These are phyloP conservation scores for Leontocebus nigricollis DNA, from an alignment of 2,797 vertebrate genomes.

Conservation along the genomic window DNA sequence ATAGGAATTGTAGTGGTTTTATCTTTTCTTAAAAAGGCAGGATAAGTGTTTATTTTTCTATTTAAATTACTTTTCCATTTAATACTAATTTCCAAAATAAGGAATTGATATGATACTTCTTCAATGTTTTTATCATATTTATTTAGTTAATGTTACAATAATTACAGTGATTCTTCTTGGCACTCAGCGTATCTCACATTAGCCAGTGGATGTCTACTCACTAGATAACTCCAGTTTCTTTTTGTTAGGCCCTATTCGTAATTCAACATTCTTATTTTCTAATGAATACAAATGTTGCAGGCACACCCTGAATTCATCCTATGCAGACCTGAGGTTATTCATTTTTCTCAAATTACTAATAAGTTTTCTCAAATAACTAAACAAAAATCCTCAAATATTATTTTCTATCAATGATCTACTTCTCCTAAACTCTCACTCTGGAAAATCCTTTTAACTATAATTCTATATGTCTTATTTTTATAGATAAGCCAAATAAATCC, in stretches of 20 bases:
- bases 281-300: background rate
- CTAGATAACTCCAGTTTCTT: background rate
- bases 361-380: background rate
- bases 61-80: background rate
- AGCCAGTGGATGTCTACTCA: background rate
- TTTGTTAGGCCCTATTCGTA: too few species aligned
- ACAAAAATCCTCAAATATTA: background rate
- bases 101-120: background rate
- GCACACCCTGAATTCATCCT: background rate
- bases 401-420: background rate
- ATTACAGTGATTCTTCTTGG: background rate
- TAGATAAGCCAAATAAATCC: background rate
- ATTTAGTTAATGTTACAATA: background rate
- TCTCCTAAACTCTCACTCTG: background rate
- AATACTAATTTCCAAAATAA: background rate
- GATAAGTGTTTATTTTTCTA: background rate
- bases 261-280: background rate
- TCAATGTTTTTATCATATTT: background rate
- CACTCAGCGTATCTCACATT: too few species aligned
- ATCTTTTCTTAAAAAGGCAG: too few species aligned
- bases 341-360: background rate
- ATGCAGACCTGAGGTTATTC: background rate
- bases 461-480: background rate
- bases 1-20: background rate
- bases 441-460: background rate